Base-by-base conservation (phyloP, 2,888 invertebrate genomes). In the Aelia acuminata region DNA sequence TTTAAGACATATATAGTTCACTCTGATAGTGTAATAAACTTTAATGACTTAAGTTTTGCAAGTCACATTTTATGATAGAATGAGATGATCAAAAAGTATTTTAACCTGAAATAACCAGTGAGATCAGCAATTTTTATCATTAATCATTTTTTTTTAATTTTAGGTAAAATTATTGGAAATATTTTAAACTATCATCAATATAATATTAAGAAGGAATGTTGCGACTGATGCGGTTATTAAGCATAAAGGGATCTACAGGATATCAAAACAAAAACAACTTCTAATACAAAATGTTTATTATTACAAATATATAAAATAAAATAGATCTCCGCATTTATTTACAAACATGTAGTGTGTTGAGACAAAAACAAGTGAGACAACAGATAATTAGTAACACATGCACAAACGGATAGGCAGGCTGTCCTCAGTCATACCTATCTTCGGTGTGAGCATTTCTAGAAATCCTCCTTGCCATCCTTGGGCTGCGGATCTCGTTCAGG, bases 401-500 rank as follows among this genome's bases (percentile, higher is more conserved):
- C 80, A 80, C 80, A 80, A 80, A 80, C 43, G 22, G 22, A 47
- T 22, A 47, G 80, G 35, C n/a, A 47, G 43, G 22, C 35, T 5
- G 39, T 49, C 49, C 50, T 87, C 87, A 87, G 50, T 87, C 85
- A 88, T 90, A 90, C 90, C 90, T 90, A 89, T 90, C 90, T 84
- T 90, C 89, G 53, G 90, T 89, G 87, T 91, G 91, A 22, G 91
- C 91, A 84, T 96, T 96, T 90, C 95, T 92, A 89, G 94, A 94
- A 91, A 96, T 92, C 90, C 98, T 94, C 90, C 97, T 94, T 5
- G 96, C 96, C 97, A 98, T 97, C 91, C 97, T 95, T 18, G 98
- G 98, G 88, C 97, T 97, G 90, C 95, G 94, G 89, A 98, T 97
- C 93, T 98, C 97, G 18, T 97, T 97, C 87, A 98, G 93, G 92